These are phyloP conservation scores for Decapterus maruadsi DNA, from an alignment of 2,797 vertebrate species.

Conservation along the genomic window DNA sequence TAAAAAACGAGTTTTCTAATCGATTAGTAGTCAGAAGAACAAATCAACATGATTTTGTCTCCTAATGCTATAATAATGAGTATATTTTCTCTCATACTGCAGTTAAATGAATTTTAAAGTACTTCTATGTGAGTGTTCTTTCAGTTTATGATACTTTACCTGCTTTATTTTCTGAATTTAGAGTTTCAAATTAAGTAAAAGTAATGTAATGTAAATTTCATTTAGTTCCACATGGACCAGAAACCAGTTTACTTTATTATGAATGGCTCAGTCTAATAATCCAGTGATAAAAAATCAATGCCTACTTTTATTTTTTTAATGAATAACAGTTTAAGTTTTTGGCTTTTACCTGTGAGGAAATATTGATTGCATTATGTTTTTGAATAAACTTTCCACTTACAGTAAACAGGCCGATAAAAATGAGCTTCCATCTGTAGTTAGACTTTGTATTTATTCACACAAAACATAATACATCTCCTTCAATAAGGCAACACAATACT, in stretches of 20 bases:
- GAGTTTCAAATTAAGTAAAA: not conserved
- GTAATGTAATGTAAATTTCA: not conserved
- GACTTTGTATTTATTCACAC: slow-evolving; percentile 87
- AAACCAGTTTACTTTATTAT: not conserved
- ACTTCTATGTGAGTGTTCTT: not conserved
- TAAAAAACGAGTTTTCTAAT: not conserved
- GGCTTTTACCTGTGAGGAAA: not conserved
- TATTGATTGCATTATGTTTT: not conserved
- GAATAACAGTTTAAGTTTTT: not conserved
- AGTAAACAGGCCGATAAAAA: slow-evolving; percentile 3
- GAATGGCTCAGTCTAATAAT: not conserved
- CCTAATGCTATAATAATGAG: no score
- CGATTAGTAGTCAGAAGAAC: not conserved
- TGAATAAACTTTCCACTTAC: not conserved
- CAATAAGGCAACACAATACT: slow-evolving; percentile 85
- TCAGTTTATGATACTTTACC: not conserved
- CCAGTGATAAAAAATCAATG: not conserved
- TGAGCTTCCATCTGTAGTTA: slow-evolving; percentile 49
- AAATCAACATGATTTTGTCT: not conserved
- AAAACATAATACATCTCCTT: slow-evolving; percentile 82
- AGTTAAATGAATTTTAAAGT: not conserved
- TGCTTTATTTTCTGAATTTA: not conserved
- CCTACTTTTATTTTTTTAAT: not conserved
- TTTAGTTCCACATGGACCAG: not conserved
- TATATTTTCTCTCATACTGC: not conserved